Base-by-base conservation (phyloP, 2,797 vertebrate genomes). In the Micropoecilia bifurca region DNA sequence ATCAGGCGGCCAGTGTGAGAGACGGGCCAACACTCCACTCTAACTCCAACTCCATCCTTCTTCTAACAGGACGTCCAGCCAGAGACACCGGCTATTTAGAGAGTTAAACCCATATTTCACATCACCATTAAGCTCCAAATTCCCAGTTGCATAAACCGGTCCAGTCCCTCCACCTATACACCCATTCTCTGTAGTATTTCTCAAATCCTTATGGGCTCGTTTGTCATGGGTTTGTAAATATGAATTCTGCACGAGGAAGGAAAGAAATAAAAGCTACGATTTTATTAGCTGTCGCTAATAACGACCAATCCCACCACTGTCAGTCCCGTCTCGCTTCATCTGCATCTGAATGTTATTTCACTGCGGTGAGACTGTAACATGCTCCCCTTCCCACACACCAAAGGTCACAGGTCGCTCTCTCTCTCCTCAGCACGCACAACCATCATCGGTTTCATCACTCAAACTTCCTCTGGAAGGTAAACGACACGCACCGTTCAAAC, bases 251-350 rank as follows among this genome's bases (percentile, higher is more conserved):
- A 63, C 47, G 71, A 46, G 43, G 2, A 25, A 3, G 4, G 72
- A 74, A 0, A 6, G 4, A 72, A 72, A 73, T 66, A 79, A 84
- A 22, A 78, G 83, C 79, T 39, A 78, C 83, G 80, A 41, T 85
- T 90, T 86, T 81, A 85, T 82, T 82, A 80, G 80, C 61, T 74
- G 80, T 61, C 71, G 86, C 88, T 84, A 90, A 91, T 88, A 85
- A 91, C 39, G 68, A 82, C 63, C 78, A 80, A 80, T 87, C 87
- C 81, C 86, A 82, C 59, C 47, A 83, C 87, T 88, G 88, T 88
- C 86, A 83, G 83, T 76, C 22, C 72, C 46, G 89, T 94, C 92
- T 93, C 78, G 88, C 90, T 88, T 94, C 93, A 88, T 88, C 80
- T 87, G 84, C 75, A 73, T 75, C 80, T 90, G 86, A 94, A 93